These are phyloP conservation scores for Latrodectus geometricus DNA, from an alignment of 1,140 invertebrate species.

Conservation along the genomic window DNA sequence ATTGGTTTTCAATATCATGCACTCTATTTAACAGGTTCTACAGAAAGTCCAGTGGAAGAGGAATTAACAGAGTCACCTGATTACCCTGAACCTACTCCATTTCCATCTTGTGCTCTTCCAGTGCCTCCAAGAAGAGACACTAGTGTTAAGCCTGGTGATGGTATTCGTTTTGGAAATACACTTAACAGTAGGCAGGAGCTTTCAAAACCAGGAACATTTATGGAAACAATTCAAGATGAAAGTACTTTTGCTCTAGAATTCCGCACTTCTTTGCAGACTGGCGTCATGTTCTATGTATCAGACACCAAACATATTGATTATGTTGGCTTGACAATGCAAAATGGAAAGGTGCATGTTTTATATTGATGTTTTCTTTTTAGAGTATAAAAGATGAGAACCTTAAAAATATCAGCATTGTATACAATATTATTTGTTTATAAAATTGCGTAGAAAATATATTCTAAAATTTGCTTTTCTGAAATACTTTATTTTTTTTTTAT, in stretches of 20 bases:
- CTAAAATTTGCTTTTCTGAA: too few relatives aligned
- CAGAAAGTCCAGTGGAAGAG: constrained; percentile 6
- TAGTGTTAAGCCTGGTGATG: constrained; percentile 35
- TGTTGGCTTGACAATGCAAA: constrained; percentile 82
- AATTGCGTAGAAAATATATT: too few relatives aligned
- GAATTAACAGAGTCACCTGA: constrained; percentile 38
- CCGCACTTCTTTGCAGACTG: constrained; percentile 81
- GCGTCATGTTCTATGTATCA: constrained; percentile 87
- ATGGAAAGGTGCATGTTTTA: constrained; percentile 77
- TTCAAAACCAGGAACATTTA: constrained; percentile 73
- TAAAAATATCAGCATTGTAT: too few relatives aligned
- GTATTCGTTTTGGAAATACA: constrained; percentile 59
- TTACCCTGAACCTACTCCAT: constrained; percentile 53
- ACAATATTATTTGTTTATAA: too few relatives aligned
- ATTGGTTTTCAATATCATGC: neutral
- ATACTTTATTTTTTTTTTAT: too few relatives aligned
- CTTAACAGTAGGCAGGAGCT: constrained; percentile 76
- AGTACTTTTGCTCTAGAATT: constrained; percentile 83
- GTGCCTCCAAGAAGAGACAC: constrained; percentile 46
- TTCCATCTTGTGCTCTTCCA: constrained; percentile 58
- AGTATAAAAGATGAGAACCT: too few relatives aligned
- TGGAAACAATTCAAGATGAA: constrained; percentile 72
- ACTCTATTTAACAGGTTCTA: neutral
- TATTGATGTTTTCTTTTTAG: too few relatives aligned
- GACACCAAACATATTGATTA: constrained; percentile 79